Evolutionary conservation across 2,113 vertebrate species (phyloP).

Genomic region (Capricornis sumatraensis): DNA sequence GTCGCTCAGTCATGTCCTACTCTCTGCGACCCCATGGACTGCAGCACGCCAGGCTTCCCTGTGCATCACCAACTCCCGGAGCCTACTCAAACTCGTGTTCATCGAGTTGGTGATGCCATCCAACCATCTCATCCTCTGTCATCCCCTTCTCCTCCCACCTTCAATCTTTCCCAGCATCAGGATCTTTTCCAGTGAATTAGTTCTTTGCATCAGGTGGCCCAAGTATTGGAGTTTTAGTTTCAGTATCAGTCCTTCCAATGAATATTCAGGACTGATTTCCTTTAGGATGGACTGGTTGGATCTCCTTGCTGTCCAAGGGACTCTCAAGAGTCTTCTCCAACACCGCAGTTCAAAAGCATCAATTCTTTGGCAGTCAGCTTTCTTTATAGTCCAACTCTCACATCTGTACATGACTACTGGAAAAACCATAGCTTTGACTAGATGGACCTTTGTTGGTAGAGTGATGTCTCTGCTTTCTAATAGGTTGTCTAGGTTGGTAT

Average conservation of each 20-base stretch:
- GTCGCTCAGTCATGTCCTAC: background rate
- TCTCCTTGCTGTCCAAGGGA: background rate
- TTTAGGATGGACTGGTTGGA: background rate
- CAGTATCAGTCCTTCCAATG: background rate
- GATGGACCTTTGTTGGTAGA: background rate
- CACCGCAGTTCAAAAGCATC: background rate
- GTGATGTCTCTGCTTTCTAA: background rate
- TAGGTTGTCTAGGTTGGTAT: background rate
- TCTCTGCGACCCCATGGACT: background rate
- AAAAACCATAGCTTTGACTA: background rate
- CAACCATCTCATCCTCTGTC: background rate
- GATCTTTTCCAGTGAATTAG: background rate
- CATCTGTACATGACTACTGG: background rate
- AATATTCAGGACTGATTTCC: background rate
- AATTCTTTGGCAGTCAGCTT: background rate
- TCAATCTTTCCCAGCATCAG: background rate
- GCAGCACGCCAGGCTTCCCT: background rate
- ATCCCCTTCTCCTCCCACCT: background rate
- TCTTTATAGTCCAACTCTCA: background rate
- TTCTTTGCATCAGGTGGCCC: background rate
- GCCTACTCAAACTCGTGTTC: background rate
- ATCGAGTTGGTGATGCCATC: background rate
- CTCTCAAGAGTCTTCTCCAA: background rate
- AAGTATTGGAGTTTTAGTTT: background rate
- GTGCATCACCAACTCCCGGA: background rate